Evolutionary conservation across 2,113 vertebrate species (phyloP).

Genomic region (Myrmecophaga tridactyla): DNA sequence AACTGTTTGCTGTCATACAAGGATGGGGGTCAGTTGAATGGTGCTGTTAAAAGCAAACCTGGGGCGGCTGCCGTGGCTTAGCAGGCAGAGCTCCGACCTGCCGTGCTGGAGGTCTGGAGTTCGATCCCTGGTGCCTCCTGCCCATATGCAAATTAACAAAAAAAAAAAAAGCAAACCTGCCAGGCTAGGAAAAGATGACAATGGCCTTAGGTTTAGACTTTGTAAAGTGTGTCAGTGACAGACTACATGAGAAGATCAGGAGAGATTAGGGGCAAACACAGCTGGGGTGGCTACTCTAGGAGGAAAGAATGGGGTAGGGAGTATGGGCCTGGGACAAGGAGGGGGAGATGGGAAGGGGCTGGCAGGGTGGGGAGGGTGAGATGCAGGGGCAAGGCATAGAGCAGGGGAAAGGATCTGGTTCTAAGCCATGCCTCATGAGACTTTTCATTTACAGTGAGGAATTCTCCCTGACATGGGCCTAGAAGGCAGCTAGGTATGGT

Average conservation of each 20-base stretch:
- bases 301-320: accelerated
- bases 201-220: slow-evolving; percentile 9
- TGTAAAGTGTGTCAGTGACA: neutral
- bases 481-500: neutral
- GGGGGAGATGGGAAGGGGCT: neutral
- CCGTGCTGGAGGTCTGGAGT: no score
- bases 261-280: neutral
- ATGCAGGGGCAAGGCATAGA: neutral
- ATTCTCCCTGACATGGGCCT: neutral
- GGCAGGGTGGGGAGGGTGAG: neutral
- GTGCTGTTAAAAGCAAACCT: slow-evolving; percentile 12
- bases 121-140: no score
- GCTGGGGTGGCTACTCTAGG: accelerated
- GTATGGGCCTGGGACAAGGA: neutral
- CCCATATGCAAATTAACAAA: no score
- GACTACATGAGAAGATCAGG: neutral
- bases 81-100: no score
- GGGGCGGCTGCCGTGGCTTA: no score
- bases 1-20: slow-evolving; percentile 64
- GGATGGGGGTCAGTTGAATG: neutral
- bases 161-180: slow-evolving; percentile 30
- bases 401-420: neutral
- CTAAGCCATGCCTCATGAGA: neutral
- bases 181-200: neutral
- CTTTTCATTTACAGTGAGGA: neutral